Evolutionary conservation across 2,888 invertebrate genomes (phyloP).

Genomic region (Trichopria drosophilae): DNA sequence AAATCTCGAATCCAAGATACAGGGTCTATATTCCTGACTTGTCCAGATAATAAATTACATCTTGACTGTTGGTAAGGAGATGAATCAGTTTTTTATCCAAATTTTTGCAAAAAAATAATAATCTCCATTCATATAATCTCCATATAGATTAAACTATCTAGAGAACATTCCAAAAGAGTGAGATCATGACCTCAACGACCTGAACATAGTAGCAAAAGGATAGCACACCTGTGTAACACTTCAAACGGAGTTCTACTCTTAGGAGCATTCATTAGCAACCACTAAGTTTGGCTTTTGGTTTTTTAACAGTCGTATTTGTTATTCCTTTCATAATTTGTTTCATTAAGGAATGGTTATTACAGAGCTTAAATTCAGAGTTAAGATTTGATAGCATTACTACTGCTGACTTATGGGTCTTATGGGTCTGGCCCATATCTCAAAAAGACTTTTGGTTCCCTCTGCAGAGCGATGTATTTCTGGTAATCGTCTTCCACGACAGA

Average conservation of each 20-base stretch:
- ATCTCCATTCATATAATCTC: no score
- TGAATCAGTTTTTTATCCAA: constrained; percentile 33
- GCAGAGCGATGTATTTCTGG: no score
- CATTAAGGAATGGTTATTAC: no score
- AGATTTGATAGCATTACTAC: constrained; percentile 22
- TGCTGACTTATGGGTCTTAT: constrained; percentile 27
- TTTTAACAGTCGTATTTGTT: constrained; percentile 19
- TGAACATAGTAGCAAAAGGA: constrained; percentile 27
- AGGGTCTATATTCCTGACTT: no score
- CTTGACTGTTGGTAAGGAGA: constrained; percentile 20
- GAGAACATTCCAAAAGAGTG: constrained; percentile 27
- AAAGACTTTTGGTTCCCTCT: no score
- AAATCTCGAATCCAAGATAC: constrained; percentile 28
- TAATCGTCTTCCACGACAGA: no score
- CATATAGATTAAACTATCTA: constrained; percentile 20
- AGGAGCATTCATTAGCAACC: constrained; percentile 8
- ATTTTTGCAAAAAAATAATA: constrained; percentile 32
- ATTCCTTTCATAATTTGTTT: constrained; percentile 25
- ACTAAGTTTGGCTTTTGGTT: constrained; percentile 21
- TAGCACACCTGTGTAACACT: constrained; percentile 29
- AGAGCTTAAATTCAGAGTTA: constrained; percentile 24
- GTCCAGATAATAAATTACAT: no score
- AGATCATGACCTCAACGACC: constrained; percentile 32
- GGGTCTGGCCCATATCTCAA: no score
- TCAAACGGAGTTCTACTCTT: constrained; percentile 14